Evolutionary conservation across 2,797 vertebrate genomes (phyloP).

Genomic region (Cynopterus sphinx): DNA sequence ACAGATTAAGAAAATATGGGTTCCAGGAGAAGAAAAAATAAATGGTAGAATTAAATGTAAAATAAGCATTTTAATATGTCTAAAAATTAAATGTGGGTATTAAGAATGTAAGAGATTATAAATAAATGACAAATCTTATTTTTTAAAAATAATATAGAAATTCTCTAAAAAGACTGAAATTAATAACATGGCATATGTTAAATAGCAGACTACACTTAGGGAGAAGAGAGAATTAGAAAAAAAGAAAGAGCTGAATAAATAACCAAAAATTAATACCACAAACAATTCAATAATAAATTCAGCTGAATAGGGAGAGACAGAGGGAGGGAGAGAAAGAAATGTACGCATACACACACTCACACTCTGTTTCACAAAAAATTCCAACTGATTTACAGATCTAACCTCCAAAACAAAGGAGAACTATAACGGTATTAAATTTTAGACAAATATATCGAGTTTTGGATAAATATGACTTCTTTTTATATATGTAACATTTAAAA

Average conservation of each 20-base stretch:
- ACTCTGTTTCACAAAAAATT: background rate
- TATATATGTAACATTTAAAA: background rate
- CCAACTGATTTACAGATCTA: background rate
- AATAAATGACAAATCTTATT: background rate
- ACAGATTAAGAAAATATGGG: background rate
- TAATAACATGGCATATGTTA: background rate
- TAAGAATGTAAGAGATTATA: background rate
- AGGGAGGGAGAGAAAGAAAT: background rate
- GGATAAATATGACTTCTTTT: background rate
- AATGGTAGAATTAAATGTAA: background rate
- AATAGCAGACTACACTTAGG: background rate
- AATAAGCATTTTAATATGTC: background rate
- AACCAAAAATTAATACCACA: background rate
- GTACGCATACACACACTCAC: too few relatives aligned
- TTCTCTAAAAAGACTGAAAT: background rate
- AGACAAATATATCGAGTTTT: background rate
- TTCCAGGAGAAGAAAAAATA: background rate
- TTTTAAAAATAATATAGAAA: background rate
- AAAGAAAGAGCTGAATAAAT: background rate
- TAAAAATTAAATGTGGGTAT: background rate
- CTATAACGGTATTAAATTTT: background rate
- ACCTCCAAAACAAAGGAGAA: background rate
- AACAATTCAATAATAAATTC: constrained; percentile 3
- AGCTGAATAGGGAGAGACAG: background rate
- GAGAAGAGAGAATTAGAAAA: background rate